Conservation (phyloP, 2,888 invertebrate genomes). For the Idaea dimidiata region DNA sequence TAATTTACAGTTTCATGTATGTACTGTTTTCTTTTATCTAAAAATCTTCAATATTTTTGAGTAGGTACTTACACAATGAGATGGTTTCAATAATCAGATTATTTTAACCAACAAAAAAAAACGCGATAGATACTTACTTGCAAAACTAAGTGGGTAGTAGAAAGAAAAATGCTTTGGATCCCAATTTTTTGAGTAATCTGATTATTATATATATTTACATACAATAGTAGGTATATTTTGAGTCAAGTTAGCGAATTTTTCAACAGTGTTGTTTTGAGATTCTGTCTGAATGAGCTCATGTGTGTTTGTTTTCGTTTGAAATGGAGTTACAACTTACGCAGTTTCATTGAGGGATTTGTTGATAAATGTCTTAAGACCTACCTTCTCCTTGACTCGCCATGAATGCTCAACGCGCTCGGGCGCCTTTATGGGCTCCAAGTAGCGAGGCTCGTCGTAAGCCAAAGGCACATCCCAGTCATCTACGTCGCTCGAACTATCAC, state of each 20-base stretch:
- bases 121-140: too few species aligned
- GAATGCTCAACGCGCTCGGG: slow-evolving; percentile 87
- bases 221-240: neutral
- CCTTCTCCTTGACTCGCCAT: slow-evolving; percentile 97
- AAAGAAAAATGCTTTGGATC: too few species aligned
- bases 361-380: slow-evolving; percentile 49
- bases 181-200: too few species aligned
- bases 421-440: slow-evolving; percentile 69
- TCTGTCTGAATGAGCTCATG: slow-evolving; percentile 42
- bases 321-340: slow-evolving; percentile 43
- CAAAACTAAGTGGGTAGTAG: too few species aligned
- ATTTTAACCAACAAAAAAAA: too few species aligned
- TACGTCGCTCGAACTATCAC: slow-evolving; percentile 66
- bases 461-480: slow-evolving; percentile 86
- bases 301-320: slow-evolving; percentile 65
- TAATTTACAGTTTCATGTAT: too few species aligned
- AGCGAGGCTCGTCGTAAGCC: slow-evolving; percentile 86
- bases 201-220: neutral
- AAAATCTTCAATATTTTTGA: too few species aligned
- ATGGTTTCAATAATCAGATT: too few species aligned
- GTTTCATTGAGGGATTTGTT: slow-evolving; percentile 33
- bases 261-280: neutral
- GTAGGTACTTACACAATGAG: too few species aligned
- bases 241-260: neutral
- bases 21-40: too few species aligned